Evolutionary conservation across 2,113 vertebrate genomes (phyloP).

Genomic region (Petrocephalus zakoni): DNA sequence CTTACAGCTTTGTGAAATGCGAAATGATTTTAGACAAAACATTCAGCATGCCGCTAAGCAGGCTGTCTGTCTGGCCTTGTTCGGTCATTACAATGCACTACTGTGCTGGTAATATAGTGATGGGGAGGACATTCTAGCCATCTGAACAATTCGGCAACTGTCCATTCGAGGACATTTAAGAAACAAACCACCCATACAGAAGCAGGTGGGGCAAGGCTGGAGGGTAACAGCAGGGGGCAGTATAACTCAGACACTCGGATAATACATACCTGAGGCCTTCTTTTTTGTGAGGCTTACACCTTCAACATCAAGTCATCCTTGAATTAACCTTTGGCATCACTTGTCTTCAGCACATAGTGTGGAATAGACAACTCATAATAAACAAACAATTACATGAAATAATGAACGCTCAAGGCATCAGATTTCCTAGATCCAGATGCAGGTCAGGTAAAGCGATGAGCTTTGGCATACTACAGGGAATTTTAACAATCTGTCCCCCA

Average conservation of each 20-base stretch:
- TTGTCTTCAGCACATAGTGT: background rate
- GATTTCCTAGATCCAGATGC: background rate
- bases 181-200: background rate
- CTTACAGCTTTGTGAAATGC: background rate
- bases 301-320: background rate
- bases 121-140: background rate
- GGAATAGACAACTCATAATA: background rate
- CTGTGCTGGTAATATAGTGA: background rate
- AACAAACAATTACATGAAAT: background rate
- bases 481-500: background rate
- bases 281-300: background rate
- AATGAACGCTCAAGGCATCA: background rate
- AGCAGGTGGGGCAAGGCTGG: constrained; percentile 10
- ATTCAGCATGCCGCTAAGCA: background rate
- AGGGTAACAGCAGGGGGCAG: background rate
- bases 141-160: constrained; percentile 20
- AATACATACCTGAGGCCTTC: background rate
- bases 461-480: background rate
- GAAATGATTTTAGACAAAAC: background rate
- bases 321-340: background rate
- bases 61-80: background rate
- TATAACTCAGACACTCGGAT: background rate
- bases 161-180: constrained; percentile 5
- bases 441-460: background rate
- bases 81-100: background rate